A percentile compares a stretch with the other conserved stretches of the same genome.
Conservation (phyloP, 2,113 vertebrate genomes). For the Scatophagus argus region DNA sequence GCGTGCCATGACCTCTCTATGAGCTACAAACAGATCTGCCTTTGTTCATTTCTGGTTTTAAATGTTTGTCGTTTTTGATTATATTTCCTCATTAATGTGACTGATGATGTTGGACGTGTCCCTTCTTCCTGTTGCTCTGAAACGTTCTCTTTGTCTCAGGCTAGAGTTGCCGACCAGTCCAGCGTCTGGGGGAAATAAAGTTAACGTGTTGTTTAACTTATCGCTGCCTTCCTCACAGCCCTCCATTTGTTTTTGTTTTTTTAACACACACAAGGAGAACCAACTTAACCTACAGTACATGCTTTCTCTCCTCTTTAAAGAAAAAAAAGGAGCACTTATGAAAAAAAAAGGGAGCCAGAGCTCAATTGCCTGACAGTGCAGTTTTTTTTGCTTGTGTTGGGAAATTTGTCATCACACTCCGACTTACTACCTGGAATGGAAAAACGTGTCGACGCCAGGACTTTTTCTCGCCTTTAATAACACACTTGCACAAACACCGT, state of each 20-base stretch:
- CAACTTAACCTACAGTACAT: constrained; percentile 71
- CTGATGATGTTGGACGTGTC: constrained; percentile 25
- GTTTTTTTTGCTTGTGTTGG: constrained; percentile 84
- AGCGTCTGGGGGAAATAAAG: constrained; percentile 60
- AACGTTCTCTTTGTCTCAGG: constrained; percentile 45
- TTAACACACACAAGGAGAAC: constrained; percentile 36
- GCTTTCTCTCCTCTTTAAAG: constrained; percentile 66
- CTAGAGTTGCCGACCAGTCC: constrained; percentile 58
- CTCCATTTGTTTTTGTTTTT: constrained; percentile 29
- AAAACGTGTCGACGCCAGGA: constrained; percentile 79
- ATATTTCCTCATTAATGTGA: constrained; percentile 34
- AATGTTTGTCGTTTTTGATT: constrained; percentile 10
- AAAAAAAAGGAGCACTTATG: constrained; percentile 71
- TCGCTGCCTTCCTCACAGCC: constrained; percentile 47
- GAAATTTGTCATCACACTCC: constrained; percentile 83
- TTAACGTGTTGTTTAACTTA: constrained; percentile 62
- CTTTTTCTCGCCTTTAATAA: constrained; percentile 80
- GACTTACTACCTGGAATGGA: constrained; percentile 83
- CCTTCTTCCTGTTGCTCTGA: constrained; percentile 29
- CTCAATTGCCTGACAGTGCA: constrained; percentile 82
- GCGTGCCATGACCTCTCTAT: too few species aligned
- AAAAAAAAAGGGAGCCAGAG: constrained; percentile 63
- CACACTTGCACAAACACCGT: constrained; percentile 67
- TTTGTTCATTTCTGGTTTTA: not conserved
- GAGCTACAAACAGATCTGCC: not conserved